phyloP scores from a whole-genome alignment of 92 coral and sea anemone genomes.

The Paragorgia papillata region DNA sequence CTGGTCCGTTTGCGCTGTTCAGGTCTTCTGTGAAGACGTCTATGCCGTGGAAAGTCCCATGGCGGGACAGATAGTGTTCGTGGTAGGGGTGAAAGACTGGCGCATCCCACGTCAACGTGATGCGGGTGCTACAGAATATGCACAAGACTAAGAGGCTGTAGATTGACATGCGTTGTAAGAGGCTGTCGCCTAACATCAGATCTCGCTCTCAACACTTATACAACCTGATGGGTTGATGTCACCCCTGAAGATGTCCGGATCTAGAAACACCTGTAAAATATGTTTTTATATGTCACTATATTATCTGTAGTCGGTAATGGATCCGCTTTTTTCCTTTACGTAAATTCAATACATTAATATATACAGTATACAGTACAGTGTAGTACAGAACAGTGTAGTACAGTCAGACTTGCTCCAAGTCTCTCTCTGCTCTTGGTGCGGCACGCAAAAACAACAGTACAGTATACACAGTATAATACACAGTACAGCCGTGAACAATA shows the following conservation, averaged over 20 bases:
- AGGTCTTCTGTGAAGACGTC: slow-evolving; percentile 96
- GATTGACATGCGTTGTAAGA: slow-evolving; percentile 52
- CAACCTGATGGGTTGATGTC: not conserved
- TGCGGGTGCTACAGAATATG: slow-evolving; percentile 78
- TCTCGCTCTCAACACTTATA: not conserved
- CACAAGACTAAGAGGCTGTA: slow-evolving; percentile 83
- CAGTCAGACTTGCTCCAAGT: no score
- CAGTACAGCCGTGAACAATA: no score
- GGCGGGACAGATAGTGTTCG: slow-evolving; percentile 88
- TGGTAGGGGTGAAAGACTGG: slow-evolving; percentile 92
- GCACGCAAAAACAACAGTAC: no score
- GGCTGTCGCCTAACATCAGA: slow-evolving; percentile 14
- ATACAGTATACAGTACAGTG: no score
- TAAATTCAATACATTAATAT: no score
- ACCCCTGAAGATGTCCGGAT: not conserved
- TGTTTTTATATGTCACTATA: no score
- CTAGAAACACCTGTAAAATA: no score
- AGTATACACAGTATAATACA: no score
- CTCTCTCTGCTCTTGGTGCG: no score
- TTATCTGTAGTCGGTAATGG: no score
- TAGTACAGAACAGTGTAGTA: no score
- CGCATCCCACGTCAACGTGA: slow-evolving; percentile 95
- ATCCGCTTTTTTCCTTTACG: no score
- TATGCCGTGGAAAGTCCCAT: slow-evolving; percentile 87
- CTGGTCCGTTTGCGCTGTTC: slow-evolving; percentile 87